phyloP scores from a whole-genome alignment of 1,140 invertebrate species.

The Drosophila funebris region DNA sequence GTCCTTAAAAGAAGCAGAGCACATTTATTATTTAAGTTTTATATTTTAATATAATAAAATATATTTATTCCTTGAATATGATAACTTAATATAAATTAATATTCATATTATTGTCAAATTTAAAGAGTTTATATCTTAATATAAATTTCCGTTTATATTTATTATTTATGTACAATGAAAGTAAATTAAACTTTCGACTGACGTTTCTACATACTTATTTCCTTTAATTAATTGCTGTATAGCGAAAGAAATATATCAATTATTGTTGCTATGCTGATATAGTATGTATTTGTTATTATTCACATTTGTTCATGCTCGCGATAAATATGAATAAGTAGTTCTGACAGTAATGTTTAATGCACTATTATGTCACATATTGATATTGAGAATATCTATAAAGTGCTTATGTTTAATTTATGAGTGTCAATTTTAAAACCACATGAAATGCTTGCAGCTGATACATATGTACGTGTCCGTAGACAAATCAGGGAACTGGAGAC shows the following conservation, averaged over 20 bases:
- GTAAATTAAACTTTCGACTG: neutral
- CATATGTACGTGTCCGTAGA: constrained; percentile 35
- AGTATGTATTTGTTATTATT: neutral
- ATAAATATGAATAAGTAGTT: constrained; percentile 20
- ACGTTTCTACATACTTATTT: neutral
- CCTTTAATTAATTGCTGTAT: neutral
- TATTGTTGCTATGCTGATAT: constrained; percentile 20
- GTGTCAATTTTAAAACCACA: constrained; percentile 29
- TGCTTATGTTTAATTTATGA: constrained; percentile 39
- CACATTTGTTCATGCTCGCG: neutral
- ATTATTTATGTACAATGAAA: too few species aligned
- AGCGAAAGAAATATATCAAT: constrained; percentile 4
- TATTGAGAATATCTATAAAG: neutral
- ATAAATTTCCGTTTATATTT: too few species aligned
- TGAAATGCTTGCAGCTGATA: constrained; percentile 26
- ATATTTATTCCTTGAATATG: too few species aligned
- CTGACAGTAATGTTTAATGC: constrained; percentile 10
- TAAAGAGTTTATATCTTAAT: too few species aligned
- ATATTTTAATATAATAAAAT: too few species aligned
- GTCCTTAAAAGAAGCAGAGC: neutral
- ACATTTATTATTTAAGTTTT: too few species aligned
- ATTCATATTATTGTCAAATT: too few species aligned
- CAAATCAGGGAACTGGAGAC: neutral
- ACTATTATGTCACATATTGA: neutral
- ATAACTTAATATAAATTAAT: too few species aligned